Conservation (phyloP, 2,113 vertebrate genomes). For the Aspidoscelis tigris region DNA sequence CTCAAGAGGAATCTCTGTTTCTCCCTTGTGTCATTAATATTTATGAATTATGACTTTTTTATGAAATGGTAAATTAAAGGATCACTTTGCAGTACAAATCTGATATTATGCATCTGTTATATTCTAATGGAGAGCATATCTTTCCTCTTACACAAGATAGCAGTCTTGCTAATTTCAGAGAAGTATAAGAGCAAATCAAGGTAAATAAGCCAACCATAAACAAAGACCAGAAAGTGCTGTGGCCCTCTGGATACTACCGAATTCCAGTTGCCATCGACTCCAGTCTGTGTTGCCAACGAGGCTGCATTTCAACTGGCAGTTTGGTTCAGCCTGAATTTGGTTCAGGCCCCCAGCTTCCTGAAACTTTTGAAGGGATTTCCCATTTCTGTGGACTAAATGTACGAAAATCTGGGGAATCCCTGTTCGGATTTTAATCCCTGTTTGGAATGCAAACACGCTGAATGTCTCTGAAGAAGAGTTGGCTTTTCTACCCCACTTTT, state of each 20-base stretch:
- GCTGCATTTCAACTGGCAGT: background rate
- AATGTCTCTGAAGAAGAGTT: no score
- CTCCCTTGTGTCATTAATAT: slow-evolving; percentile 64
- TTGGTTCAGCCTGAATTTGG: no score
- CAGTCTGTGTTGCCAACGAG: background rate
- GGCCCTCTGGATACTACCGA: background rate
- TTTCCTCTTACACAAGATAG: slow-evolving; percentile 36
- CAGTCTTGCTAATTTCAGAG: slow-evolving; percentile 32
- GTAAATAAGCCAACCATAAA: background rate
- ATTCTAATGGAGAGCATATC: slow-evolving; percentile 50
- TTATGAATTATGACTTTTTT: slow-evolving; percentile 71
- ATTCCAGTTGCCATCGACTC: background rate
- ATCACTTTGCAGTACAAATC: slow-evolving; percentile 55
- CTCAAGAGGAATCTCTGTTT: slow-evolving; percentile 56
- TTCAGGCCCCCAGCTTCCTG: no score
- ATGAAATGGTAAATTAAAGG: slow-evolving; percentile 66
- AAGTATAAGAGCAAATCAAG: slow-evolving; percentile 33
- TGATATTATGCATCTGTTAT: slow-evolving; percentile 66
- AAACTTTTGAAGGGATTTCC: no score
- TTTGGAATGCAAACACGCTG: no score
- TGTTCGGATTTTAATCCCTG: no score
- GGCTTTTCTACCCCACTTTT: no score
- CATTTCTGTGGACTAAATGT: no score
- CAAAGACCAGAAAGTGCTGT: background rate
- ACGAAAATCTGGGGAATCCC: no score